phyloP scores from a whole-genome alignment of 2,113 vertebrate species.

The Chinchilla lanigera region DNA sequence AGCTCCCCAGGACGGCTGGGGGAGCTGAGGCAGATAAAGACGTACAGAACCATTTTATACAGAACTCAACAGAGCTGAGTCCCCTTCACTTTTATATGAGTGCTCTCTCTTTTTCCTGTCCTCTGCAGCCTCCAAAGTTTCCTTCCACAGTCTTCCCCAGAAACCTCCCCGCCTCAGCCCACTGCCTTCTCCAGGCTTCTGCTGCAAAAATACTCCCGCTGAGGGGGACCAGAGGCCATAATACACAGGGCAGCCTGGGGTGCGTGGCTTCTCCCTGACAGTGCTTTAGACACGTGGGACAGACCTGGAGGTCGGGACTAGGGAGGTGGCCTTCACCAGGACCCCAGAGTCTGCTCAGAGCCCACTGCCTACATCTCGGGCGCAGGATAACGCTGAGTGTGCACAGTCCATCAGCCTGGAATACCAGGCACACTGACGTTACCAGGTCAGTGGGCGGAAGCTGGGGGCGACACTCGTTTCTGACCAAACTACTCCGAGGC shows the following conservation, averaged over 20 bases:
- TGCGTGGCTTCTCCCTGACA: not conserved
- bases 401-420: not conserved
- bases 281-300: not conserved
- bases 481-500: not conserved
- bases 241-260: not conserved
- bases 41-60: not conserved
- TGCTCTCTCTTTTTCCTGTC: not conserved
- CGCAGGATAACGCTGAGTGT: not conserved
- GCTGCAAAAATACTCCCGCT: not conserved
- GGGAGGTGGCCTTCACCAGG: not conserved
- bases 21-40: not conserved
- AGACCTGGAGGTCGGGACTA: too few relatives aligned
- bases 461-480: not conserved
- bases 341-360: too few relatives aligned
- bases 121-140: not conserved
- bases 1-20: not conserved
- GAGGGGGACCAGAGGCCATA: too few relatives aligned
- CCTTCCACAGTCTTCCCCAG: not conserved
- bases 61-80: not conserved
- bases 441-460: not conserved
- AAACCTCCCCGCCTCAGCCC: not conserved
- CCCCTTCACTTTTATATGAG: not conserved
- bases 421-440: not conserved
- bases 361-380: rapidly evolving
- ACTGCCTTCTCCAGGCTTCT: not conserved